phyloP scores from a whole-genome alignment of 2,797 vertebrate genomes.

The Tachyglossus aculeatus region DNA sequence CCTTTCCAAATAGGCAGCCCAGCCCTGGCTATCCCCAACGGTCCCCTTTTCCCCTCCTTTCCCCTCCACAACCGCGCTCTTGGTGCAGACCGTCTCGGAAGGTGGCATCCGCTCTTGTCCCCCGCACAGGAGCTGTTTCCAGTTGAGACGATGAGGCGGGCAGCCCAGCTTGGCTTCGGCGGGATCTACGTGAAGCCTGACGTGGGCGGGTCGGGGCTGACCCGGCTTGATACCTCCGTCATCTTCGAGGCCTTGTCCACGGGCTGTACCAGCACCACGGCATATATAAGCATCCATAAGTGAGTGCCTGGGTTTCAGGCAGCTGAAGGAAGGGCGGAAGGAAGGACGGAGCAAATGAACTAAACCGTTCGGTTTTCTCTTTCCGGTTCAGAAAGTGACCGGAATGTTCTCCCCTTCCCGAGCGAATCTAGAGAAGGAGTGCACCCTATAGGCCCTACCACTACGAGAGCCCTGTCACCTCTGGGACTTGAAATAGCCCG shows the following conservation, averaged over 20 bases:
- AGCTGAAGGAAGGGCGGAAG: too few species aligned
- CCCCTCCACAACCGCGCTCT: not conserved
- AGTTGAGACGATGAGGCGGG: constrained; percentile 86
- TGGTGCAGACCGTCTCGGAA: not conserved
- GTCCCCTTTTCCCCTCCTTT: not conserved
- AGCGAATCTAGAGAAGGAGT: too few species aligned
- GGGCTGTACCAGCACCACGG: constrained; percentile 94
- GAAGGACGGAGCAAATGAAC: too few species aligned
- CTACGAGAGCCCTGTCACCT: too few species aligned
- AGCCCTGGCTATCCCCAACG: too few species aligned
- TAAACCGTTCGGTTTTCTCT: too few species aligned
- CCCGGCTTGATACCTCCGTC: constrained; percentile 89
- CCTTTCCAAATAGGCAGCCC: too few species aligned
- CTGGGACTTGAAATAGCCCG: too few species aligned
- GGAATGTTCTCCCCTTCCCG: too few species aligned
- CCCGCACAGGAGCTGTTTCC: constrained; percentile 89
- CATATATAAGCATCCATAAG: constrained; percentile 99
- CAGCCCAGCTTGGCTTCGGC: constrained; percentile 91
- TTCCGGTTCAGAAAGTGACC: too few species aligned
- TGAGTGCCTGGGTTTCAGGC: constrained; percentile 69
- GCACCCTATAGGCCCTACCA: too few species aligned
- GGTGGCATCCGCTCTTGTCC: not conserved
- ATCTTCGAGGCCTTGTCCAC: constrained; percentile 97
- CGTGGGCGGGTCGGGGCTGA: constrained; percentile 92
- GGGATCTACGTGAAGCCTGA: constrained; percentile 90